Conservation (phyloP, 2,113 vertebrate species). For the Dolichotis patagonum region DNA sequence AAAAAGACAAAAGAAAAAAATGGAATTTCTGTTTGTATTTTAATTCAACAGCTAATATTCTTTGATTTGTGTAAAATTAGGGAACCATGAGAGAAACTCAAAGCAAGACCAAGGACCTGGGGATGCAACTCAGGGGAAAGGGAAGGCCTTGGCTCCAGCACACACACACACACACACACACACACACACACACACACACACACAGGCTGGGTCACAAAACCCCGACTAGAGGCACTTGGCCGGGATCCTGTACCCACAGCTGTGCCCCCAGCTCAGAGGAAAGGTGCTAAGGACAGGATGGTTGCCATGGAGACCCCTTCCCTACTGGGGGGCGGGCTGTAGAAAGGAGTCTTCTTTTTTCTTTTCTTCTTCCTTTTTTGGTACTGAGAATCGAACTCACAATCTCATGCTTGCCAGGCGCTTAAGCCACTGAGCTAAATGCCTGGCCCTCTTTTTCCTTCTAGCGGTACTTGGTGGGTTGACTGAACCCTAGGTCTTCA, state of each 20-base stretch:
- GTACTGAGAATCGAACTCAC: no score
- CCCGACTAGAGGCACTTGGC: background rate
- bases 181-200: background rate
- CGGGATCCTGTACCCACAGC: background rate
- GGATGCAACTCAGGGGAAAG: background rate
- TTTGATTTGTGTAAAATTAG: conserved; percentile 10
- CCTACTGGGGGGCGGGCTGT: background rate
- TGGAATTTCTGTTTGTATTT: background rate
- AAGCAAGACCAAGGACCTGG: background rate
- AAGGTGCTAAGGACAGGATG: background rate
- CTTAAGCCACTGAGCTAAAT: no score
- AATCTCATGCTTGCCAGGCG: no score
- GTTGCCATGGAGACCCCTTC: background rate
- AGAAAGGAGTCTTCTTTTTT: background rate
- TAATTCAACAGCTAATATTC: conserved; percentile 14
- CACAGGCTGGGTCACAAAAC: no score
- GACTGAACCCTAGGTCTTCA: no score
- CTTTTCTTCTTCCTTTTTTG: no score
- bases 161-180: background rate
- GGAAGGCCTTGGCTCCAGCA: background rate
- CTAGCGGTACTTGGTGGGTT: no score
- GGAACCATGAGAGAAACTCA: background rate
- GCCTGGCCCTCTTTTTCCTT: no score
- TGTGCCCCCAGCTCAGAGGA: background rate
- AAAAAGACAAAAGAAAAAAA: background rate